Base-by-base conservation (phyloP, 2,888 invertebrate genomes). In the Drosophila algonquin region DNA sequence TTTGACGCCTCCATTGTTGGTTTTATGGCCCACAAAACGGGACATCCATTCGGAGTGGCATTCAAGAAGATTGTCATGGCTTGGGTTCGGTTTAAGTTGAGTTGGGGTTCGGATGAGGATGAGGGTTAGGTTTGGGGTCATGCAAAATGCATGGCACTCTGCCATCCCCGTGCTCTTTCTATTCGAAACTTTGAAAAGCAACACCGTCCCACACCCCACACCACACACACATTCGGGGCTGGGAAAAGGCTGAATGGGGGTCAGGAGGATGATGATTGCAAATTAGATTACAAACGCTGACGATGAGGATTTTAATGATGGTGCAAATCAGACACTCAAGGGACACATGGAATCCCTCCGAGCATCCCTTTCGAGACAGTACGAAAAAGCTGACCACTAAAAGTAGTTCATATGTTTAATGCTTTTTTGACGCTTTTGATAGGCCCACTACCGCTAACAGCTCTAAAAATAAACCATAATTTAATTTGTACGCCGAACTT, bases 281-380 rank as follows among this genome's bases (percentile, higher is more conserved):
- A 81, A 81, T 81, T 80, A 81, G 80, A 80, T 80, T 75, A 80
- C 80, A 77, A 77, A 76, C 77, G 53, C 65, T 65, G 85, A 80
- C 77, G 75, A 80, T 82, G 77, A 72, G 80, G 80, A 82, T 82
- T 81, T 85, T 82, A 82, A 81, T 81, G 81, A 81, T 81, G 82
- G 68, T 71, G 70, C 70, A 77, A 81, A 77, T 81, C 77, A 73
- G 68, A 65, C 57, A 67, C 79, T 73, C 81, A 63, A 65, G 83
- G 80, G 21, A 21, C 21, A 3, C 3, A 21, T 21, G 21, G 82
- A 71, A 80, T 47, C 21, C 30, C 35, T 35, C 12, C 35, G 45
- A 40, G 35, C 48, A 32, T 67, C 57, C 44, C 52, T 79, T 79
- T 67, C 1, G 35, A 5, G 64, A 61, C 14, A 44, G 14, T 2